phyloP scores from a whole-genome alignment of 2,888 invertebrate species.

The Criorhina ranunculi region DNA sequence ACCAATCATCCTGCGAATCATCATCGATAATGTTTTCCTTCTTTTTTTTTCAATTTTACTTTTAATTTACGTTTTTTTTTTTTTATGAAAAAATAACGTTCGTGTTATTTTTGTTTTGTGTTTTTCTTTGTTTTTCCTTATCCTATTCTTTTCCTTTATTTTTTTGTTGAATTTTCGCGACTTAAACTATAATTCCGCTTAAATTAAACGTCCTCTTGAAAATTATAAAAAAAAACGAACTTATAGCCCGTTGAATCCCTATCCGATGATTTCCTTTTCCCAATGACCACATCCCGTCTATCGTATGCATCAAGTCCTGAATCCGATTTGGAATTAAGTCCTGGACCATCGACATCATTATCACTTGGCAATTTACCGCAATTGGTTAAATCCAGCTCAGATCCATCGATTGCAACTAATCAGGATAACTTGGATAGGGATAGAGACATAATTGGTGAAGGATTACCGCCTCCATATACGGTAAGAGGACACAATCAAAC shows the following conservation, averaged over 20 bases:
- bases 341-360: conserved; percentile 87
- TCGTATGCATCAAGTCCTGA: conserved; percentile 98
- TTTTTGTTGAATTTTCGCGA: conserved; percentile 61
- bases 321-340: conserved; percentile 96
- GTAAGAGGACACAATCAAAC: conserved; percentile 85
- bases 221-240: conserved; percentile 78
- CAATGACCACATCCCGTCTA: conserved; percentile 97
- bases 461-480: conserved; percentile 94
- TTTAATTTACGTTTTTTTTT: conserved; percentile 43
- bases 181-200: conserved; percentile 60
- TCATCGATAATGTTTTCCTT: conserved; percentile 51
- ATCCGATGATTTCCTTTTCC: conserved; percentile 99
- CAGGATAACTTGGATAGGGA: conserved; percentile 92
- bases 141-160: conserved; percentile 34
- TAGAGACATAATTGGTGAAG: conserved; percentile 87
- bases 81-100: conserved; percentile 52
- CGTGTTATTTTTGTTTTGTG: conserved; percentile 59
- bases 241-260: conserved; percentile 96
- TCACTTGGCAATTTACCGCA: conserved; percentile 86
- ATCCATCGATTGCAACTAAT: conserved; percentile 97
- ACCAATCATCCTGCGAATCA: conserved; percentile 69
- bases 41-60: conserved; percentile 19
- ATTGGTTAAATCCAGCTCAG: conserved; percentile 93
- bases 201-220: conserved; percentile 47
- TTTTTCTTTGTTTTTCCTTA: conserved; percentile 52